phyloP scores from a whole-genome alignment of 2,888 invertebrate genomes.

The Drosophila falleni region DNA sequence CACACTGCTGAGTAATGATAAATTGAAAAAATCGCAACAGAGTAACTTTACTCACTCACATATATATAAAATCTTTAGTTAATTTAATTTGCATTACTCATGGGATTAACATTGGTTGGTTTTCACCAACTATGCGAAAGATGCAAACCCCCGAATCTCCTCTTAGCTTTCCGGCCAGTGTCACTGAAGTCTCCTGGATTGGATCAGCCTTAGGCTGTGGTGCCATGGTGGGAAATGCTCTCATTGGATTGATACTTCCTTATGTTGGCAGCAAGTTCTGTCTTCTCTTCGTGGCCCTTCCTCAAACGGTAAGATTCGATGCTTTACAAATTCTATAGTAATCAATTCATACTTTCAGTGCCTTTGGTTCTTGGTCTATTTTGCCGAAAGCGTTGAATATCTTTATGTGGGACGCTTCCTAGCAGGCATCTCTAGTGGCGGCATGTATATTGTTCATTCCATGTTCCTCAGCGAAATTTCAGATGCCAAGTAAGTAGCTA shows the following conservation, averaged over 20 bases:
- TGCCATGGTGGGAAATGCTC: slow-evolving; percentile 75
- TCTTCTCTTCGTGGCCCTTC: slow-evolving; percentile 75
- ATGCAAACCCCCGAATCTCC: slow-evolving; percentile 70
- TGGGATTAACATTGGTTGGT: slow-evolving; percentile 84
- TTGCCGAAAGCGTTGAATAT: slow-evolving; percentile 59
- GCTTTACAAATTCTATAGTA: neutral
- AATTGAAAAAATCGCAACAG: neutral
- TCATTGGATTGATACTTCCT: slow-evolving; percentile 68
- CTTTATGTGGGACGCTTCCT: slow-evolving; percentile 69
- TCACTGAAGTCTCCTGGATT: slow-evolving; percentile 81
- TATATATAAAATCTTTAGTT: slow-evolving; percentile 53
- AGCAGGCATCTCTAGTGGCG: slow-evolving; percentile 74
- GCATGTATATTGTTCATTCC: slow-evolving; percentile 75
- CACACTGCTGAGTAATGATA: slow-evolving; percentile 64
- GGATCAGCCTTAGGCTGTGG: slow-evolving; percentile 81
- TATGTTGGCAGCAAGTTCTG: slow-evolving; percentile 74
- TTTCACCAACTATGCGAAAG: slow-evolving; percentile 80
- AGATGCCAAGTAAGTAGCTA: slow-evolving; percentile 69
- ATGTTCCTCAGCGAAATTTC: slow-evolving; percentile 75
- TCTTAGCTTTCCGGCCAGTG: slow-evolving; percentile 58
- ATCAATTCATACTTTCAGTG: slow-evolving; percentile 42
- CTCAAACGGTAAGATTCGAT: slow-evolving; percentile 73
- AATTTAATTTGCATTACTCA: slow-evolving; percentile 82
- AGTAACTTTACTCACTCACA: neutral
- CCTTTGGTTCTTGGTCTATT: slow-evolving; percentile 69